Percentiles rank a stretch among this genome's conserved stretches.
These are phyloP conservation scores for Lathamus discolor DNA, from an alignment of 2,113 vertebrate genomes.

Conservation along the genomic window DNA sequence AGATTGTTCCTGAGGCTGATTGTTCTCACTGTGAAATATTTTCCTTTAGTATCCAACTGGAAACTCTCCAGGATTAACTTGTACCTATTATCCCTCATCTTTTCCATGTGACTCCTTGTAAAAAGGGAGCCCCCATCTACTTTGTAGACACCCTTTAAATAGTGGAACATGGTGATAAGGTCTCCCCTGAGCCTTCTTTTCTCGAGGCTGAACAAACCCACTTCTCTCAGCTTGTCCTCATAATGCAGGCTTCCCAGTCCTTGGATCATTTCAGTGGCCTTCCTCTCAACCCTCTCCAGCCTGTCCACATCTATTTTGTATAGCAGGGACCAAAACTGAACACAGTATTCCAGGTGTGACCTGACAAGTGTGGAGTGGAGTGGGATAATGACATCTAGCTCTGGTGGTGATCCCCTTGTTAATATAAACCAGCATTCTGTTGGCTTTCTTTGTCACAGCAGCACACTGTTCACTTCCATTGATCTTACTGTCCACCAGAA, in stretches of 20 bases:
- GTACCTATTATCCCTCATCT: neutral
- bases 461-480: neutral
- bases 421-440: neutral
- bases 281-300: no score
- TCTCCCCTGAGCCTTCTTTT: neutral
- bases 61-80: neutral
- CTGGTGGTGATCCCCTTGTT: neutral
- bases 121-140: neutral
- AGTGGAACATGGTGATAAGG: neutral
- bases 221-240: no score
- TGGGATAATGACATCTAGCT: neutral
- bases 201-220: no score
- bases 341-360: neutral
- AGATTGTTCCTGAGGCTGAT: neutral
- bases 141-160: neutral
- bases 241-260: no score
- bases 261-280: no score
- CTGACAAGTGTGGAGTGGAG: neutral
- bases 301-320: no score
- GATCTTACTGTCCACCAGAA: neutral
- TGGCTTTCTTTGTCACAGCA: neutral
- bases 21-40: neutral
- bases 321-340: no score
- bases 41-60: neutral
- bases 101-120: neutral